Conservation (phyloP, 2,113 vertebrate species). For the Dendropsophus ebraccatus region DNA sequence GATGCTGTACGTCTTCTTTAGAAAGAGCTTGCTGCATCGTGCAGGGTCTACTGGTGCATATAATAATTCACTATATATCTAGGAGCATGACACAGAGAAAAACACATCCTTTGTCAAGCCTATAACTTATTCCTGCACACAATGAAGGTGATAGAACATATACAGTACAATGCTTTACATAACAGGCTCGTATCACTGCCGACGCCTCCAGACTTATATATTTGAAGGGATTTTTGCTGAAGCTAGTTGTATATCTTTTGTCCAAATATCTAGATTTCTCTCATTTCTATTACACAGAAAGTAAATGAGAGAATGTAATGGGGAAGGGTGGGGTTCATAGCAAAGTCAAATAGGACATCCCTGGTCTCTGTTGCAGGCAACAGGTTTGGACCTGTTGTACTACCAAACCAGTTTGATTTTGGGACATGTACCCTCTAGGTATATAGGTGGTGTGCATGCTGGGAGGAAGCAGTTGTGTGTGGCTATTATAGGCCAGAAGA, state of each 20-base stretch:
- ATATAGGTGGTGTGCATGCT: too few species aligned
- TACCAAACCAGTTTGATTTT: too few species aligned
- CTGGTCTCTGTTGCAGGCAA: not conserved
- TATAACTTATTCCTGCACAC: slow-evolving; percentile 37
- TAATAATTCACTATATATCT: slow-evolving; percentile 46
- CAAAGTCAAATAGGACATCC: not conserved
- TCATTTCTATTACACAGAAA: not conserved
- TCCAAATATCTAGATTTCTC: not conserved
- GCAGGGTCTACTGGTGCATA: slow-evolving; percentile 25
- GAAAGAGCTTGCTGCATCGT: slow-evolving; percentile 27
- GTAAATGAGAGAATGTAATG: not conserved
- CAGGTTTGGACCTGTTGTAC: too few species aligned
- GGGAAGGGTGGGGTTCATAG: not conserved
- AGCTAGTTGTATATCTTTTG: not conserved
- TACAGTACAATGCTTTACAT: slow-evolving; percentile 23
- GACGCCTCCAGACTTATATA: not conserved
- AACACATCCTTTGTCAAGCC: slow-evolving; percentile 36
- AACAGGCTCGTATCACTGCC: not conserved
- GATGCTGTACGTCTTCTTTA: slow-evolving; percentile 54
- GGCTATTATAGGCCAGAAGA: too few species aligned
- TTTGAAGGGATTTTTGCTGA: not conserved
- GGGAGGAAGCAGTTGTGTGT: too few species aligned
- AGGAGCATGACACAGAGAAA: slow-evolving; percentile 18
- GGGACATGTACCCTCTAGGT: too few species aligned
- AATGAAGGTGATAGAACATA: not conserved